Evolutionary conservation across 2,113 vertebrate species (phyloP).

Genomic region (Monarcha castaneiventris): DNA sequence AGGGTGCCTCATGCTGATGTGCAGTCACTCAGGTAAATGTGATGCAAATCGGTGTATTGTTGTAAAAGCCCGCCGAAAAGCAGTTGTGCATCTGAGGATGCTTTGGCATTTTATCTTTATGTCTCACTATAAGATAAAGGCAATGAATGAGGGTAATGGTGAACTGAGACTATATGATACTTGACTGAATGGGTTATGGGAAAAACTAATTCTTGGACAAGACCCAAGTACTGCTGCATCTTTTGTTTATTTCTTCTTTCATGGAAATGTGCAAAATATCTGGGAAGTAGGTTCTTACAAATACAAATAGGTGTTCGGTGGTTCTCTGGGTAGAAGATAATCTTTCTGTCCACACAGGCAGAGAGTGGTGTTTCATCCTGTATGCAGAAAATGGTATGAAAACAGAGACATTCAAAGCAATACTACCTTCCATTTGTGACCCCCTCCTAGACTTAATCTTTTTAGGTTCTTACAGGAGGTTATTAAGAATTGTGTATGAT

Average conservation of each 20-base stretch:
- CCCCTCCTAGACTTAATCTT: background rate
- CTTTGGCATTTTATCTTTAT: background rate
- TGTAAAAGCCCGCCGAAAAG: background rate
- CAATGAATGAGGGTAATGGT: background rate
- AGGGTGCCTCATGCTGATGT: background rate
- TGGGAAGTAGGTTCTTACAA: background rate
- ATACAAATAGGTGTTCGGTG: background rate
- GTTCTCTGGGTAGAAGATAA: background rate
- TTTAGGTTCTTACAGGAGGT: background rate
- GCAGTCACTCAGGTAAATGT: background rate
- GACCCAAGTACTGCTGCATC: background rate
- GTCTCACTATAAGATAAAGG: background rate
- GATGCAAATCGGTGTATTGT: background rate
- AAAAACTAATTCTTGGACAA: background rate
- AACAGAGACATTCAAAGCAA: background rate
- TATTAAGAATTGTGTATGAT: background rate
- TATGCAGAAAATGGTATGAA: background rate
- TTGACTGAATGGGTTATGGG: background rate
- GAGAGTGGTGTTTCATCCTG: background rate
- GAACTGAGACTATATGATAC: background rate
- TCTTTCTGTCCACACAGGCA: background rate
- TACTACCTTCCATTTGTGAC: background rate
- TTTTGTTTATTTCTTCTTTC: background rate
- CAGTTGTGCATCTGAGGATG: background rate
- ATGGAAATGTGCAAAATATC: background rate